Conservation (phyloP, 2,113 vertebrate genomes). For the Cyanocitta stelleri region DNA sequence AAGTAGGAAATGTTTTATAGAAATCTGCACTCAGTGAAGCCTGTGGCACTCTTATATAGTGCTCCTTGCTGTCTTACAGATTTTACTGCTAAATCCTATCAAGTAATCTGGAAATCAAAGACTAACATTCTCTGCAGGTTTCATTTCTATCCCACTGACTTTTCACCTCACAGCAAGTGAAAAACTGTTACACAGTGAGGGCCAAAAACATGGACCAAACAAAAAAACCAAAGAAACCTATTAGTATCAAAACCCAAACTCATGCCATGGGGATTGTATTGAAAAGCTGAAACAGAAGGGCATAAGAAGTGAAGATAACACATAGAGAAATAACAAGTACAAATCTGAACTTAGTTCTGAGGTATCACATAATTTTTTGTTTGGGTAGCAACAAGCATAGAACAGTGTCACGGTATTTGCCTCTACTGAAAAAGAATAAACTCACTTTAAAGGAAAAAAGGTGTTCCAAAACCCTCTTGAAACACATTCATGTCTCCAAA, state of each 20-base stretch:
- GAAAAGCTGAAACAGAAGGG: not conserved
- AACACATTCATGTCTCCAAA: not conserved
- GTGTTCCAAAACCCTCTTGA: not conserved
- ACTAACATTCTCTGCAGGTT: not conserved
- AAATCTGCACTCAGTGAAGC: not conserved
- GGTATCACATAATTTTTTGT: not conserved
- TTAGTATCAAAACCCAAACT: not conserved
- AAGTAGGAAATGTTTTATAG: not conserved
- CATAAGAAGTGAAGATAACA: not conserved
- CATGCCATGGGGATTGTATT: not conserved
- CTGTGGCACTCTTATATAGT: not conserved
- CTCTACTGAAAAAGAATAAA: not conserved
- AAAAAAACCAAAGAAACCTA: not conserved
- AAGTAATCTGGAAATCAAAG: not conserved
- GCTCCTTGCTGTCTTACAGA: not conserved
- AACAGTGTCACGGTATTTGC: not conserved
- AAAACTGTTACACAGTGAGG: not conserved
- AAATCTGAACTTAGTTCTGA: not conserved
- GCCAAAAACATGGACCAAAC: not conserved
- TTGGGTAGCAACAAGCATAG: not conserved
- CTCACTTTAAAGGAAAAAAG: not conserved
- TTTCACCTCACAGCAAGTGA: not conserved
- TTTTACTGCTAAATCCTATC: not conserved
- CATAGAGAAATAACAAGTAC: not conserved
- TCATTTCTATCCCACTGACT: not conserved